Conservation (phyloP, 2,797 vertebrate species). For the Ceryle rudis region DNA sequence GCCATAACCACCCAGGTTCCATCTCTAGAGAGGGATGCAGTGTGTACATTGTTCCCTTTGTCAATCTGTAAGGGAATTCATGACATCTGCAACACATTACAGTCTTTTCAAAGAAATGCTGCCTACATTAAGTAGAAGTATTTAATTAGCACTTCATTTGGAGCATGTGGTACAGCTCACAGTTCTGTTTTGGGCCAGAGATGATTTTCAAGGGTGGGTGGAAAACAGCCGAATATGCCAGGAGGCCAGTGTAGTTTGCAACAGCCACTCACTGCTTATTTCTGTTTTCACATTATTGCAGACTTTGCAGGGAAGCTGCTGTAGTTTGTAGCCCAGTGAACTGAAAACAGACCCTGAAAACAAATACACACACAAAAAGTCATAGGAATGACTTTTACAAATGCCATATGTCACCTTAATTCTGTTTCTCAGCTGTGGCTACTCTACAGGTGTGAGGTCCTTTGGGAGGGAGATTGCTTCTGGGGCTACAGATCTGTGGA, state of each 20-base stretch:
- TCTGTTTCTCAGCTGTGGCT: background rate
- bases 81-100: slow-evolving; percentile 34
- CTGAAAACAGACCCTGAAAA: background rate
- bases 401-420: accelerated
- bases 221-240: slow-evolving; percentile 15
- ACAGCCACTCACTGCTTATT: background rate
- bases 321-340: background rate
- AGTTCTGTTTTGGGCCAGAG: slow-evolving; percentile 9
- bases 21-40: background rate
- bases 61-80: background rate
- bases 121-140: slow-evolving; percentile 54
- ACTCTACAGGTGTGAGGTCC: accelerated
- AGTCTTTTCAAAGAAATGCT: slow-evolving; percentile 3
- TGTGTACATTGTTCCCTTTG: accelerated
- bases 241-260: background rate
- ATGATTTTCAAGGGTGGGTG: slow-evolving; percentile 44
- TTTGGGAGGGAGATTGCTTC: background rate
- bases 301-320: background rate
- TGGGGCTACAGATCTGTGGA: background rate
- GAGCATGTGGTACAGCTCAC: slow-evolving; percentile 63
- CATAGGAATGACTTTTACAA: accelerated
- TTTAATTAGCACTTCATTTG: slow-evolving; percentile 73
- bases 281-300: background rate
- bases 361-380: background rate
- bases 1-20: accelerated